Base-by-base conservation (phyloP, 2,113 vertebrate species). In the Nycticryphes semicollaris region DNA sequence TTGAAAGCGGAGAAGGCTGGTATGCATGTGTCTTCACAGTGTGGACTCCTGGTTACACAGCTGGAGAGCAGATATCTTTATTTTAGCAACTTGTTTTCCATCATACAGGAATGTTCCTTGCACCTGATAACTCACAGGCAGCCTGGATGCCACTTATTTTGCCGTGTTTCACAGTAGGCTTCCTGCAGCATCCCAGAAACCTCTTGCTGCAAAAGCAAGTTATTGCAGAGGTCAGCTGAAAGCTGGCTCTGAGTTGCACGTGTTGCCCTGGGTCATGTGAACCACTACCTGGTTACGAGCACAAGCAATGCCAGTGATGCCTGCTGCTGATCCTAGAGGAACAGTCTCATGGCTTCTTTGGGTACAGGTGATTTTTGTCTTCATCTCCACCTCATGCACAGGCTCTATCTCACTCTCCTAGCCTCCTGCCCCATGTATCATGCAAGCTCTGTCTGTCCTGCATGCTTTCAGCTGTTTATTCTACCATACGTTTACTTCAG, bases 331-430 rank as follows among this genome's bases (percentile, higher is more conserved):
- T 35, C 43, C 62, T 48, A 53, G 66, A 82, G 19, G 64, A 92
- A 20, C 19, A n/a, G 11, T 23, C 14, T 37, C 12, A 28, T 12
- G 8, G 3, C 10, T 70, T 27, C n/a, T 48, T 12, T 14, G 28
- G 31, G 8, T 47, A 31, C 0, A 0, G 12, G 7, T 0, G 0
- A 18, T 37, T 31, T 56, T 30, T 72, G 22, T 50, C 7, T 28
- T 50, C 22, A 54, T 67, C 28, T 87, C 45, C 0, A 1, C 24
- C 67, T 89, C 0, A 0, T 22, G 24, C 16, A 7, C 0, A 17
- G 48, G 25, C 57, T 92, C 19, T 1, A 3, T 37, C 24, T 77
- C 7, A 0, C 25, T 14, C 33, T 87, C 30, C 50, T 27, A 50
- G n/a, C n/a, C 59, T 89, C 50, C 33, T 51, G 64, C 51, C n/a